Evolutionary conservation across 2,888 invertebrate genomes (phyloP).

Genomic region (Piscicola geometra): DNA sequence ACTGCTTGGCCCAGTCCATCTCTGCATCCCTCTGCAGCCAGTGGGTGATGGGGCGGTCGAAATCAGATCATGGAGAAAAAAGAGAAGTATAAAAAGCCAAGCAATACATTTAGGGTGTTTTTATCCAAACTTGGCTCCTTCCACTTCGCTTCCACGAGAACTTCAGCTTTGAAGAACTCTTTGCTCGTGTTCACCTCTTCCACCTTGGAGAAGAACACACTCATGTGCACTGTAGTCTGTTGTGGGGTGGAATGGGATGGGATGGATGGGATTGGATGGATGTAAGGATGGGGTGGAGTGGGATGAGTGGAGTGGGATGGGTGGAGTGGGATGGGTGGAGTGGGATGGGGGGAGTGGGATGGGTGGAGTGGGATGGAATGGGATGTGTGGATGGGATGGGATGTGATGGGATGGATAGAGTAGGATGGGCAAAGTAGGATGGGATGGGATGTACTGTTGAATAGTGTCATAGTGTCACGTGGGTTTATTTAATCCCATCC

Average conservation of each 20-base stretch:
- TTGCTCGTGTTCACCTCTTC: constrained; percentile 12
- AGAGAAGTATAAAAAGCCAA: too few species aligned
- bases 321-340: background rate
- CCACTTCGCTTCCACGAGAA: constrained; percentile 13
- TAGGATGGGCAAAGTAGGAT: background rate
- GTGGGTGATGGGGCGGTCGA: too few species aligned
- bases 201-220: background rate
- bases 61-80: too few species aligned
- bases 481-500: too few species aligned
- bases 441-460: background rate
- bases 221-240: constrained; percentile 2
- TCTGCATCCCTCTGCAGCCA: too few species aligned
- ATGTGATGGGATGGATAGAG: background rate
- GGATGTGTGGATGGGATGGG: background rate
- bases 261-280: background rate
- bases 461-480: background rate
- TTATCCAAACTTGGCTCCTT: constrained; percentile 17
- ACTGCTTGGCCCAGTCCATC: too few species aligned
- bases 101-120: too few species aligned
- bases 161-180: constrained; percentile 23
- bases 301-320: background rate
- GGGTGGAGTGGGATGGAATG: background rate
- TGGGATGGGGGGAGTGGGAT: background rate
- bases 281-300: background rate
- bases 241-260: background rate